Conservation (phyloP, 2,797 vertebrate species). For the Delichon dasypus region DNA sequence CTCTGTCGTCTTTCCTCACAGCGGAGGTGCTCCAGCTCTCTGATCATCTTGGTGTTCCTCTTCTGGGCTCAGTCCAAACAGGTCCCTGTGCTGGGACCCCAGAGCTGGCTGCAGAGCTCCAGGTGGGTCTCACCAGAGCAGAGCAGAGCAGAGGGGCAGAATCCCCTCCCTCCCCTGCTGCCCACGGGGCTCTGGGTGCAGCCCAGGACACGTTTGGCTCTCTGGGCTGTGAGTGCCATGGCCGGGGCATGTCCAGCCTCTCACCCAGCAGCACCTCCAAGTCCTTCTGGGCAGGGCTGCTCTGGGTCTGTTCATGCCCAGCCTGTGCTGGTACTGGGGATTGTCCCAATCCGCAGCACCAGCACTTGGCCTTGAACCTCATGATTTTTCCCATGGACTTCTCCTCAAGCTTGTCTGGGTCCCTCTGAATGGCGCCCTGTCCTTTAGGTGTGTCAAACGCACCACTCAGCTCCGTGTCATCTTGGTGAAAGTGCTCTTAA, state of each 20-base stretch:
- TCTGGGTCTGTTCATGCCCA: background rate
- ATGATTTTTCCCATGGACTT: accelerated
- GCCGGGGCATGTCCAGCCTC: background rate
- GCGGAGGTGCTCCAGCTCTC: accelerated
- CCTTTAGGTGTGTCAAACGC: background rate
- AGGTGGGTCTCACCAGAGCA: background rate
- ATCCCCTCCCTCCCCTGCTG: background rate
- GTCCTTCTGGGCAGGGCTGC: background rate
- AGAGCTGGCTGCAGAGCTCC: background rate
- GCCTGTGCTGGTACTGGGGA: accelerated
- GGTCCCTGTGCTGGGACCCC: background rate
- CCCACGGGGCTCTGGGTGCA: background rate
- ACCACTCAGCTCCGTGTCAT: accelerated
- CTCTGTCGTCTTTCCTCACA: background rate
- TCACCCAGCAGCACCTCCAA: background rate
- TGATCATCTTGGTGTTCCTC: accelerated
- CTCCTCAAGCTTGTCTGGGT: accelerated
- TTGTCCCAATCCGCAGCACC: accelerated
- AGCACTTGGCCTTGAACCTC: background rate
- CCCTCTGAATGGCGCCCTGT: background rate
- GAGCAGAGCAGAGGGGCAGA: background rate
- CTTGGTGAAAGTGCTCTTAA: accelerated
- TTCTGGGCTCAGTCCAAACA: accelerated
- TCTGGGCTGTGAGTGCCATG: background rate
- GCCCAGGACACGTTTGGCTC: background rate